Base-by-base conservation (phyloP, 1,140 invertebrate species). In the Prorops nasuta region DNA sequence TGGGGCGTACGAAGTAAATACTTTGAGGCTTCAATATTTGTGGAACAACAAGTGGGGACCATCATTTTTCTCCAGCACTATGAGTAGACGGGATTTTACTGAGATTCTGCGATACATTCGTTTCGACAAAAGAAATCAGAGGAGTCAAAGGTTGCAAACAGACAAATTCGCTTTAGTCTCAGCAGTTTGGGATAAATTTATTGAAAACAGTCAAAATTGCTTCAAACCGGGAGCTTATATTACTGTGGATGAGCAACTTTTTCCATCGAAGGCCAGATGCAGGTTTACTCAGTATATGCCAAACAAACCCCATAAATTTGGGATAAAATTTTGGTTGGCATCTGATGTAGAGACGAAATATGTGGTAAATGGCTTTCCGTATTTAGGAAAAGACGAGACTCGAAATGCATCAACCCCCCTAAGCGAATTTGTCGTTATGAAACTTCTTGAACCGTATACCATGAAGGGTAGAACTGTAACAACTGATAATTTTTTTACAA, bases 131-230 rank as follows among this genome's bases (percentile, higher is more conserved):
- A 56, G 58, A 58, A 62, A 50, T 51, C 16, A 56, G 45, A 47
- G 61, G 44, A 54, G 49, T 24, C 54, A 58, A 54, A 56, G 64
- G 34, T 56, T 71, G 37, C 22, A 54, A 54, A 63, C 20, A 14
- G 59, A 72, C 57, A 64, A 72, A 59, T 71, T 73, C 60, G 63
- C 54, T 42, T 41, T 73, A 42, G 51, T 63, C 14, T 69, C 63
- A 9, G 46, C 56, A 51, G 47, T 69, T 36, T 71, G 63, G 62
- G 41, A 68, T 47, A 54, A 45, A 46, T 71, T 72, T 51, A 72
- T 70, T 51, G 54, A 60, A 40, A 71, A 72, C 54, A 49, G 59
- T 41, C 62, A 68, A 57, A 56, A 48, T 57, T 69, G 62, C 56
- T 71, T 69, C 45, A 63, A 56, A 41, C 63, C 65, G 43, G 57